phyloP scores from a whole-genome alignment of 2,888 invertebrate genomes.

The Diarsia mendica region DNA sequence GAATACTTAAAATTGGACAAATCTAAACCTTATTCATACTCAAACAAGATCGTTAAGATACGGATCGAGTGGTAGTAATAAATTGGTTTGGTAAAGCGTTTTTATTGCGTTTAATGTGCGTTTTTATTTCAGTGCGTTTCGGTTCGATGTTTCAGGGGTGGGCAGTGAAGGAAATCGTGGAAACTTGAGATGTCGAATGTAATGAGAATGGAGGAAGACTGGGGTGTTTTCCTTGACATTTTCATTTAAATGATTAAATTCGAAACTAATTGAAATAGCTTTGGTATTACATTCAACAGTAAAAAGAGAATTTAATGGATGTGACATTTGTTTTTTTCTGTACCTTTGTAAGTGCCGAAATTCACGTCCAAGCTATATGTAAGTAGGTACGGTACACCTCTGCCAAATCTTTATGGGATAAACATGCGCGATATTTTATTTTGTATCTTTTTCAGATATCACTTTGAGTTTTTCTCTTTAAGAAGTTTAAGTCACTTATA shows the following conservation, averaged over 20 bases:
- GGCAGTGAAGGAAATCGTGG: conserved; percentile 41
- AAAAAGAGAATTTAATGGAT: background rate
- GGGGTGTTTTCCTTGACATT: conserved; percentile 13
- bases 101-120: conserved; percentile 73
- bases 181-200: conserved; percentile 28
- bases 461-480: background rate
- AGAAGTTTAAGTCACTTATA: background rate
- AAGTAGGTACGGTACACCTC: background rate
- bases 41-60: conserved; percentile 33
- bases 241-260: conserved; percentile 20
- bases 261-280: conserved; percentile 29
- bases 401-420: background rate
- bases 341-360: background rate
- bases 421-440: background rate
- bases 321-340: background rate
- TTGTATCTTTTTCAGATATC: background rate
- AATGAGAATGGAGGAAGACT: conserved; percentile 21
- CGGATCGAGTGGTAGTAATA: background rate
- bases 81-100: conserved; percentile 54
- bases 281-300: background rate
- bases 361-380: too few relatives aligned
- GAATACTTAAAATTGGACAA: conserved; percentile 22
- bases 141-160: conserved; percentile 67
- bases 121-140: conserved; percentile 73
- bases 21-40: conserved; percentile 52